phyloP scores from a whole-genome alignment of 2,888 invertebrate species.

The Drosophila kambysellisi region DNA sequence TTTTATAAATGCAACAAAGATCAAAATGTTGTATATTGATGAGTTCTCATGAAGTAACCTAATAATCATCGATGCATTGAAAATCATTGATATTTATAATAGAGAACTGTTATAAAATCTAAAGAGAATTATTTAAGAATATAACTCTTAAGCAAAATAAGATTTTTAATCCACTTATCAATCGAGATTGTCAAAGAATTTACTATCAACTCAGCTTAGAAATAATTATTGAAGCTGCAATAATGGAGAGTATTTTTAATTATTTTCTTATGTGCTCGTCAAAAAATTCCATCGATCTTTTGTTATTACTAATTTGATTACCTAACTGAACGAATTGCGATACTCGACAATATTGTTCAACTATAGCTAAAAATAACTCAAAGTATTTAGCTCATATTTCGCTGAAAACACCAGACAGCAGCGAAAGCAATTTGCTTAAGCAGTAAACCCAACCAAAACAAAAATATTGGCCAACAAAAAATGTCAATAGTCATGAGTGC shows the following conservation, averaged over 20 bases:
- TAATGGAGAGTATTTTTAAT: neutral
- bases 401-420: slow-evolving; percentile 23
- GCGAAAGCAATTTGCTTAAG: slow-evolving; percentile 41
- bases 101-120: neutral
- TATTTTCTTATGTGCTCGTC: slow-evolving; percentile 5
- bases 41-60: neutral
- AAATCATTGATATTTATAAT: neutral
- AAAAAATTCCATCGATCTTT: slow-evolving; percentile 29
- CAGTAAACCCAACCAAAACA: slow-evolving; percentile 51
- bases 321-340: slow-evolving; percentile 40
- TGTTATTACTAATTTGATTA: slow-evolving; percentile 43
- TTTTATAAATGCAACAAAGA: neutral
- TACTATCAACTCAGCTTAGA: neutral
- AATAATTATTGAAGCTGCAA: neutral
- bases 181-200: too few relatives aligned
- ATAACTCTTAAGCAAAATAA: neutral
- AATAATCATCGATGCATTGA: neutral
- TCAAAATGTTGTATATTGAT: neutral
- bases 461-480: slow-evolving; percentile 57
- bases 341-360: slow-evolving; percentile 48
- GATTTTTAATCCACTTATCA: too few relatives aligned
- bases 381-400: slow-evolving; percentile 66
- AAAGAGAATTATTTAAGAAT: neutral
- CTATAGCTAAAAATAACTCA: slow-evolving; percentile 48
- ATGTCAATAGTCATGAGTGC: slow-evolving; percentile 34